Evolutionary conservation across 1,140 invertebrate genomes (phyloP).

Genomic region (Diuraphis noxia): DNA sequence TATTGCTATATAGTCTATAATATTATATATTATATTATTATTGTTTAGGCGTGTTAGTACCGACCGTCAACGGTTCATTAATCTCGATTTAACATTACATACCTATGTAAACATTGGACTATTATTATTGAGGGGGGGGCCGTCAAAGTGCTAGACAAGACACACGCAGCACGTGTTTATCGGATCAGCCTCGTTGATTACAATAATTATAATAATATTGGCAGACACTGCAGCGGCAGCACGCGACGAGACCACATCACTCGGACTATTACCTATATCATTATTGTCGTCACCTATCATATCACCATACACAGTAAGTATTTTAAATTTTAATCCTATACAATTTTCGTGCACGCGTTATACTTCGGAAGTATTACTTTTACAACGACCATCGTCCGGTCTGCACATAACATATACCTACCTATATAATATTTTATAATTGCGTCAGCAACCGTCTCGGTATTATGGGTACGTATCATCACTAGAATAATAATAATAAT

Average conservation of each 20-base stretch:
- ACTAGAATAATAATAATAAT: neutral
- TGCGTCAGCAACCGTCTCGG: neutral
- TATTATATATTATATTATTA: no score
- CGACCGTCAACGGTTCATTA: neutral
- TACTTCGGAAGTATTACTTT: neutral
- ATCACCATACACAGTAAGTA: neutral
- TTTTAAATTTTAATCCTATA: neutral
- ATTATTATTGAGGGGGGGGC: neutral
- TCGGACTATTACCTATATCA: neutral
- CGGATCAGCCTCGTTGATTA: no score
- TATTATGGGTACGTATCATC: neutral
- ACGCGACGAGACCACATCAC: neutral
- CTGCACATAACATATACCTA: neutral
- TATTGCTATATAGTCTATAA: no score
- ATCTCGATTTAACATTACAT: neutral
- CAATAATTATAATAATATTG: neutral
- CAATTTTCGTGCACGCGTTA: neutral
- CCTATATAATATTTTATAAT: neutral
- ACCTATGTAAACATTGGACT: no score
- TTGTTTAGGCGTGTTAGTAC: neutral
- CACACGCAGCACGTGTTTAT: neutral
- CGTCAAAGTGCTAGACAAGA: neutral
- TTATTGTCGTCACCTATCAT: neutral
- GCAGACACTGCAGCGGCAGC: neutral
- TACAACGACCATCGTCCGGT: neutral